Percentiles rank a stretch among this genome's conserved stretches.
Evolutionary conservation across 1,140 invertebrate genomes (phyloP).

Genomic region (Conus betulinus): DNA sequence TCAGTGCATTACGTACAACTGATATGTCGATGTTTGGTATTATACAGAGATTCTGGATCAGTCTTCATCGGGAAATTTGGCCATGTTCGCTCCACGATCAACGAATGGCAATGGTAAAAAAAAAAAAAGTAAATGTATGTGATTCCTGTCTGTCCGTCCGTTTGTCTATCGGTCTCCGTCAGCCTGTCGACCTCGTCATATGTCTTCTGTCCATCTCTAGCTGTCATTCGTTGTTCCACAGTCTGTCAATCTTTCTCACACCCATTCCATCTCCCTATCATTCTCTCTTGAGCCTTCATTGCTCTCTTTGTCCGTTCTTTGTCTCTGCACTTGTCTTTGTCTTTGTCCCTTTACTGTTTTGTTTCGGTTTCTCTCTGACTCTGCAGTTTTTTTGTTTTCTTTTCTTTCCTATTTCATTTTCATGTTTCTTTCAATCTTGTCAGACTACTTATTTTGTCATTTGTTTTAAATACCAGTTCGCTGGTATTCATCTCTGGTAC

Average conservation of each 20-base stretch:
- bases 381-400: neutral
- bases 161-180: no score
- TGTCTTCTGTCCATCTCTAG: neutral
- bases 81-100: slow-evolving; percentile 6
- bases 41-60: neutral
- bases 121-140: neutral
- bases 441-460: no score
- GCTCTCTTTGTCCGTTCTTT: neutral
- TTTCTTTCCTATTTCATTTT: no score
- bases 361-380: neutral
- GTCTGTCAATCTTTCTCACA: neutral
- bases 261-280: neutral
- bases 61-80: neutral
- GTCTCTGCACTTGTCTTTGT: neutral
- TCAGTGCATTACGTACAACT: no score
- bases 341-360: neutral
- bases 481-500: no score
- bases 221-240: neutral
- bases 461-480: no score
- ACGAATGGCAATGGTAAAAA: neutral
- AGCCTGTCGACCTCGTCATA: no score
- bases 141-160: no score
- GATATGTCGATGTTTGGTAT: neutral
- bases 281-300: neutral
- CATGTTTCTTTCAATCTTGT: no score